phyloP scores from a whole-genome alignment of 2,888 invertebrate genomes.

The Trilocha varians region DNA sequence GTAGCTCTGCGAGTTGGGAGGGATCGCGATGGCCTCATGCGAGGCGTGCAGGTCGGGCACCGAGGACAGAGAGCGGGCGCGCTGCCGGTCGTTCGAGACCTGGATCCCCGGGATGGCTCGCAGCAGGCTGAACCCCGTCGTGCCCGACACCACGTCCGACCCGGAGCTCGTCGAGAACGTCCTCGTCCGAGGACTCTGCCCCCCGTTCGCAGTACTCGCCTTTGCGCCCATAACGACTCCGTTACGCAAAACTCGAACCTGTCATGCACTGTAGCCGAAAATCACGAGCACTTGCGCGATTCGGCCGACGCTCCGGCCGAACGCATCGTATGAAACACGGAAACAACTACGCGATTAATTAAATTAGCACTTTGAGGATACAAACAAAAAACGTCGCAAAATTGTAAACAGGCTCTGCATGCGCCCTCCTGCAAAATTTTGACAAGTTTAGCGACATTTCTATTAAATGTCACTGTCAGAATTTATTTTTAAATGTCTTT shows the following conservation, averaged over 20 bases:
- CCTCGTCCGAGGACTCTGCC: slow-evolving; percentile 81
- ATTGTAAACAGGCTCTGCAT: slow-evolving; percentile 69
- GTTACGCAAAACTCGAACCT: slow-evolving; percentile 63
- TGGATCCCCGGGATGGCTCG: slow-evolving; percentile 82
- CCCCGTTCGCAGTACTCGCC: slow-evolving; percentile 85
- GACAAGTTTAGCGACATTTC: too few relatives aligned
- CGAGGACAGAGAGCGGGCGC: slow-evolving; percentile 87
- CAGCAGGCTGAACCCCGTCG: slow-evolving; percentile 78
- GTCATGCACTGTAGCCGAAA: slow-evolving; percentile 41
- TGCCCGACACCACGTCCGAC: slow-evolving; percentile 75
- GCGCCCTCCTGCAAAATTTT: slow-evolving; percentile 68
- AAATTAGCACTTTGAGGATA: slow-evolving; percentile 40
- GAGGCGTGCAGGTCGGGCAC: slow-evolving; percentile 82
- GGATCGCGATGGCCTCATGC: slow-evolving; percentile 76
- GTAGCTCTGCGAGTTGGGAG: slow-evolving; percentile 76
- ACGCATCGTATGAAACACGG: slow-evolving; percentile 63
- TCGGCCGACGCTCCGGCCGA: slow-evolving; percentile 55
- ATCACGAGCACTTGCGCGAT: slow-evolving; percentile 62
- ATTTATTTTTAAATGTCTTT: too few relatives aligned
- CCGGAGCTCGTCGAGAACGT: slow-evolving; percentile 84
- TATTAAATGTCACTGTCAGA: too few relatives aligned
- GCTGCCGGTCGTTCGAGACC: slow-evolving; percentile 83
- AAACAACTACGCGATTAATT: slow-evolving; percentile 24
- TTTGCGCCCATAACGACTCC: slow-evolving; percentile 85
- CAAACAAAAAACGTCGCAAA: slow-evolving; percentile 51